Conservation (phyloP, 2,113 vertebrate species). For the Budorcas taxicolor region DNA sequence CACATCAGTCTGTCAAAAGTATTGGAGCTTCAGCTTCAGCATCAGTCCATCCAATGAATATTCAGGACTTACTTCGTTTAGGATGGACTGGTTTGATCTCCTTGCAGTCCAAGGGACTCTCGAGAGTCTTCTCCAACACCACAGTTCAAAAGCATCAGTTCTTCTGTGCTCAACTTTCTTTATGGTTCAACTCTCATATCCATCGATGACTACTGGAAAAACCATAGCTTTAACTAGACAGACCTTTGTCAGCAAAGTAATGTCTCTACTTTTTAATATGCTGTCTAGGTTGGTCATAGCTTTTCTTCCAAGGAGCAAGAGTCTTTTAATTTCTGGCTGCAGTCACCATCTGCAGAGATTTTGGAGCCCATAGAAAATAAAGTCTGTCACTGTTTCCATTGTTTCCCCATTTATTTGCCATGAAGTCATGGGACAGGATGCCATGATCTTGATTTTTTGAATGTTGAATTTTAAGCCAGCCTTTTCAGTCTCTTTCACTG, state of each 20-base stretch:
- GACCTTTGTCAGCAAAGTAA: background rate
- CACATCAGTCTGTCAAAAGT: background rate
- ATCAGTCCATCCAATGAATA: background rate
- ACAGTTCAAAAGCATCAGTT: background rate
- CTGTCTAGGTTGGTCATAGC: background rate
- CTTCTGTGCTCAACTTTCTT: background rate
- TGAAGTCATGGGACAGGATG: background rate
- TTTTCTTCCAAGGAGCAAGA: background rate
- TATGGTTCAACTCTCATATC: background rate
- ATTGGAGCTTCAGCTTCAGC: background rate
- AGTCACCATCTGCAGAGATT: background rate
- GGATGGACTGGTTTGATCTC: background rate
- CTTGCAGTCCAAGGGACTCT: background rate
- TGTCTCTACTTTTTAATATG: background rate
- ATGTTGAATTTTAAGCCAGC: background rate
- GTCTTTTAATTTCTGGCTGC: background rate
- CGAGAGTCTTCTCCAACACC: background rate
- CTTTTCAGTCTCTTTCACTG: background rate
- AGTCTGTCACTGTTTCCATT: background rate
- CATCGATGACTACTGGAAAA: background rate
- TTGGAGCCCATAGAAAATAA: background rate
- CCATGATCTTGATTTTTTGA: background rate
- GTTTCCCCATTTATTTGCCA: background rate
- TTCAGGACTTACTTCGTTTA: background rate
- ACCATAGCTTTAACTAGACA: background rate